A percentile compares a stretch with the other conserved stretches of the same genome.
phyloP scores from a whole-genome alignment of 2,797 vertebrate species.

The Xiphorhynchus erythropygius region DNA sequence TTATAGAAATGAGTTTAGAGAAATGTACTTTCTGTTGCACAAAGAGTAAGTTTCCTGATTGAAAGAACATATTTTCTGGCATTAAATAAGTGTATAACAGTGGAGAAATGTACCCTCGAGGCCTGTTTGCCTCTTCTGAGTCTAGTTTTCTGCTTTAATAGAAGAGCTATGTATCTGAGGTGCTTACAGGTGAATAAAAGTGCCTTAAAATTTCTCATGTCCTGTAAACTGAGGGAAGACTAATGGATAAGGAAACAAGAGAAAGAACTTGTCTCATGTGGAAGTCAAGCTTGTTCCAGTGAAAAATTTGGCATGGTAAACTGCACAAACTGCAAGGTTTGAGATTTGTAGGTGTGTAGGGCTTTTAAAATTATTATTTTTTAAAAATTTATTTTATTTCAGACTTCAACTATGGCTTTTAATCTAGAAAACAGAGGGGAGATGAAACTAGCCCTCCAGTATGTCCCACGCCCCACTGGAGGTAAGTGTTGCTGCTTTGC shows the following conservation, averaged over 20 bases:
- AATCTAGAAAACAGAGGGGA: slow-evolving; percentile 81
- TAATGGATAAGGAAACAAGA: background rate
- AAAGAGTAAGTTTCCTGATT: background rate
- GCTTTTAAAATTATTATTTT: background rate
- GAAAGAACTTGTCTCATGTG: background rate
- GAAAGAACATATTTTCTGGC: background rate
- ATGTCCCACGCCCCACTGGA: slow-evolving; percentile 78
- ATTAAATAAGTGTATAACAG: background rate
- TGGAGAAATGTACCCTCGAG: background rate
- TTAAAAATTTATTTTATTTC: background rate
- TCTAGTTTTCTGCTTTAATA: background rate
- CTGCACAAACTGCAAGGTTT: background rate
- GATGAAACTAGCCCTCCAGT: slow-evolving; percentile 89
- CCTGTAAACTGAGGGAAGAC: background rate
- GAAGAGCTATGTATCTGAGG: background rate
- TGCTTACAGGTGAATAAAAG: background rate
- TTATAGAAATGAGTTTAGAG: background rate
- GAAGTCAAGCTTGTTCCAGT: background rate
- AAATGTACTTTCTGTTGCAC: background rate
- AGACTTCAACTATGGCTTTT: slow-evolving; percentile 64
- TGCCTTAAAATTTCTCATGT: background rate
- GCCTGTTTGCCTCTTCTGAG: background rate
- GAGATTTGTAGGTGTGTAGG: background rate
- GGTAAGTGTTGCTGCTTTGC: slow-evolving; percentile 72
- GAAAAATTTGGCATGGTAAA: background rate